Base-by-base conservation (phyloP, 2,113 vertebrate genomes). In the Hiodon alosoides region DNA sequence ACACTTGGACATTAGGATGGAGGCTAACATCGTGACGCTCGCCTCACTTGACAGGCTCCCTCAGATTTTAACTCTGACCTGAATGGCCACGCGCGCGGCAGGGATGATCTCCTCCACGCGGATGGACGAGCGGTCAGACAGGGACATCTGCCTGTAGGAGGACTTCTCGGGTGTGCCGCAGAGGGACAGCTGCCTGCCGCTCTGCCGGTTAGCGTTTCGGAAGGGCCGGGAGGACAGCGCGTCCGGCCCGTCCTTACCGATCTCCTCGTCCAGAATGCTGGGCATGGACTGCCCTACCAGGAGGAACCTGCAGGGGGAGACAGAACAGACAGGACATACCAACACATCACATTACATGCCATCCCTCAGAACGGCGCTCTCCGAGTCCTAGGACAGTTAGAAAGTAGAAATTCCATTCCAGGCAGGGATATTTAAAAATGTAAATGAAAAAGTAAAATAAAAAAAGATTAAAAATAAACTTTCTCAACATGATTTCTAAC, bases 81-180 rank as follows among this genome's bases (percentile, higher is more conserved):
- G 97, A 83, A 99, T 98, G 74, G 97, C 97, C 1, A 98, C 97
- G 59, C 97, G 93, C 5, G 97, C 97, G 11, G 97, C 97, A 54
- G 97, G 97, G 75, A 98, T 95, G 80, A 99, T 98, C 81, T 99
- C 97, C 81, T 99, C 97, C 0, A 99, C 96, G 76, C 97, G 87
- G 71, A 99, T 99, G 73, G 97, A 99, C 47, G 97, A 97, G 80
- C 97, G 92, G 76, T 99, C 97, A 3, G 97, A 99, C 79, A 99
- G 90, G 0, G 96, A 98, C 85, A 98, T 90, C 85, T 98, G 97
- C 11, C 96, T 86, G 87, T 97, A 96, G 57, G 96, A 96, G 3
- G 94, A 93, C 82, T 99, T 99, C 85, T 98, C 97, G 1, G 96
- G 97, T 3, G 96, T 98, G 1, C 95, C 97, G 73, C 97, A 98